These are phyloP conservation scores for Tyto alba DNA, from an alignment of 2,113 vertebrate species.

Conservation along the genomic window DNA sequence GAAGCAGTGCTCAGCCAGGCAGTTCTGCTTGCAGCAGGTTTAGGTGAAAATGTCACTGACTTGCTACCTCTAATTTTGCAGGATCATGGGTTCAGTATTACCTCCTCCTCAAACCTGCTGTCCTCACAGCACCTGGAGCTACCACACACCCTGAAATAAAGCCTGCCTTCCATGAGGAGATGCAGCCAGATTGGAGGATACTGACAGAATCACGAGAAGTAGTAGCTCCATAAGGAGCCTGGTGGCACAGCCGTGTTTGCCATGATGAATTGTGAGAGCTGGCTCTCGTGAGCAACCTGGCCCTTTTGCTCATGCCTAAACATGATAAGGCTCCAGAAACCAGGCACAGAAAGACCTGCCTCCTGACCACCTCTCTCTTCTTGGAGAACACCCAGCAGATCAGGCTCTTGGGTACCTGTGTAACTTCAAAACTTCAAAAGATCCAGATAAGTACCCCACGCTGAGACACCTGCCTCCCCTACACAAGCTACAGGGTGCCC, in stretches of 20 bases:
- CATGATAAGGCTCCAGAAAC: neutral
- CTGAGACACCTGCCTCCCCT: neutral
- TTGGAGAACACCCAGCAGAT: neutral
- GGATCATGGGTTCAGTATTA: fast-evolving
- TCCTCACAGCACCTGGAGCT: neutral
- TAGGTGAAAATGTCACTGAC: neutral
- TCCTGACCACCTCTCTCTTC: neutral
- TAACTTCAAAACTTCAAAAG: neutral
- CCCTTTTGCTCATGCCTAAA: neutral
- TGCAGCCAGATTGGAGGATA: neutral
- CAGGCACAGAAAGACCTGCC: neutral
- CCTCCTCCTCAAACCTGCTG: neutral
- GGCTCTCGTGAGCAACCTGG: neutral
- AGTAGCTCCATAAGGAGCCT: neutral
- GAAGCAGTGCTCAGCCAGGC: neutral
- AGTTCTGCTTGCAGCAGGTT: neutral
- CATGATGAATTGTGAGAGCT: neutral
- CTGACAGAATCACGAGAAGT: neutral
- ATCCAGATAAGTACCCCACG: neutral
- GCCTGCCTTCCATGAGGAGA: neutral
- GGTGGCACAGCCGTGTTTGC: fast-evolving
- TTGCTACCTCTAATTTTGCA: neutral
- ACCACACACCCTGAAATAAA: neutral
- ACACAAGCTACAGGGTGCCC: neutral
- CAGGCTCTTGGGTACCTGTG: neutral